Evolutionary conservation across 2,888 invertebrate species (phyloP).

Genomic region (Monoplex corrugatus): DNA sequence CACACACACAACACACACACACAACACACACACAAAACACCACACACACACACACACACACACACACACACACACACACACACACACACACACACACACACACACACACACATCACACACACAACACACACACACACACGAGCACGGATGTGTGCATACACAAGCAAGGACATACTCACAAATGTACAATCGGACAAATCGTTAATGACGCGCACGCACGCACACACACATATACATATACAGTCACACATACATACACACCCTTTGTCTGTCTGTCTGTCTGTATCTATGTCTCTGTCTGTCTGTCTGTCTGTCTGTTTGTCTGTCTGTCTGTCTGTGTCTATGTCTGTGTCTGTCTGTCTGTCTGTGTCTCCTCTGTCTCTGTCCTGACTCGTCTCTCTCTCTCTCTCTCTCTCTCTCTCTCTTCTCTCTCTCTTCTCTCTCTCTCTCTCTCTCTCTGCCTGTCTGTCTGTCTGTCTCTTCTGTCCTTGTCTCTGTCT

Average conservation of each 20-base stretch:
- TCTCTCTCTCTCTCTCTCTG: no score
- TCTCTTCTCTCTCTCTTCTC: no score
- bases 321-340: no score
- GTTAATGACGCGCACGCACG: conserved; percentile 13
- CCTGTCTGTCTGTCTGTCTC: no score
- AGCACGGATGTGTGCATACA: not conserved
- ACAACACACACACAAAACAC: not conserved
- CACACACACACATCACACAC: conserved; percentile 22
- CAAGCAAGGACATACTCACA: not conserved
- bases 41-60: not conserved
- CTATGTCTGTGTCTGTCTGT: no score
- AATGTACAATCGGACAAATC: no score
- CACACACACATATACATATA: not conserved
- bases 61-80: not conserved
- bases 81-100: conserved; percentile 1
- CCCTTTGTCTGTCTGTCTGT: not conserved
- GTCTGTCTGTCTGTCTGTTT: no score
- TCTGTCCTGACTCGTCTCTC: no score
- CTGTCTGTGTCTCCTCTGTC: no score
- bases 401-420: no score
- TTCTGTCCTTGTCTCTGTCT: no score
- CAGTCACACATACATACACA: no score
- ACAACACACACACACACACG: conserved; percentile 9
- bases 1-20: conserved; percentile 9
- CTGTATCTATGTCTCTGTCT: not conserved